Conservation (phyloP, 2,113 vertebrate genomes). For the Perca flavescens region DNA sequence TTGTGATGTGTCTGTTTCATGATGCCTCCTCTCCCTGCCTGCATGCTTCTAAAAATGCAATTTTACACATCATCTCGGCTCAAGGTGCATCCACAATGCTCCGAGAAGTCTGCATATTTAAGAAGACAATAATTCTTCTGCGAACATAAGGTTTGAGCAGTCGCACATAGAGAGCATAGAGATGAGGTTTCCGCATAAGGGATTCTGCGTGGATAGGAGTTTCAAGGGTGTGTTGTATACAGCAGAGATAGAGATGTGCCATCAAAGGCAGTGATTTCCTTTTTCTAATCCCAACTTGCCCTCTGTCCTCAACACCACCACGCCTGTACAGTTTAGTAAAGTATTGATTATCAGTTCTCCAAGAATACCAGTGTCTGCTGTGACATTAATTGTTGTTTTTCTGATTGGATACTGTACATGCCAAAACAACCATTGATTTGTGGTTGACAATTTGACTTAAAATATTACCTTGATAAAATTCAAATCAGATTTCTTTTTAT, state of each 20-base stretch:
- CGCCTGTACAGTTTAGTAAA: slow-evolving; percentile 13
- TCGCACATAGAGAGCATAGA: slow-evolving; percentile 36
- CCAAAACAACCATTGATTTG: slow-evolving; percentile 18
- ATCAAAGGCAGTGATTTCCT: slow-evolving; percentile 63
- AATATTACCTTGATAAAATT: slow-evolving; percentile 20
- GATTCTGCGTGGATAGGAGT: slow-evolving; percentile 35
- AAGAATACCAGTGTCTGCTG: neutral
- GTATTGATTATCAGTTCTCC: neutral
- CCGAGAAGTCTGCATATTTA: slow-evolving; percentile 70
- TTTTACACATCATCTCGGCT: slow-evolving; percentile 76
- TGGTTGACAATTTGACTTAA: slow-evolving; percentile 16
- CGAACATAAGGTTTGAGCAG: slow-evolving; percentile 49
- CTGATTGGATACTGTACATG: neutral
- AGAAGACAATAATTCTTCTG: slow-evolving; percentile 58
- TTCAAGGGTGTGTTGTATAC: slow-evolving; percentile 38
- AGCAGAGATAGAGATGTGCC: slow-evolving; percentile 38
- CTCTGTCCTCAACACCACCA: slow-evolving; percentile 30
- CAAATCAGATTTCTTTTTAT: neutral
- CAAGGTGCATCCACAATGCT: slow-evolving; percentile 69
- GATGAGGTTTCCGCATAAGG: slow-evolving; percentile 55
- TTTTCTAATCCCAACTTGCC: slow-evolving; percentile 42
- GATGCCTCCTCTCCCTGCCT: slow-evolving; percentile 50
- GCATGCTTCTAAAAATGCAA: slow-evolving; percentile 69
- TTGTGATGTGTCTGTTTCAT: slow-evolving; percentile 67
- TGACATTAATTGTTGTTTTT: slow-evolving; percentile 21